Evolutionary conservation across 2,888 invertebrate species (phyloP).

Genomic region (Xanthia togata): DNA sequence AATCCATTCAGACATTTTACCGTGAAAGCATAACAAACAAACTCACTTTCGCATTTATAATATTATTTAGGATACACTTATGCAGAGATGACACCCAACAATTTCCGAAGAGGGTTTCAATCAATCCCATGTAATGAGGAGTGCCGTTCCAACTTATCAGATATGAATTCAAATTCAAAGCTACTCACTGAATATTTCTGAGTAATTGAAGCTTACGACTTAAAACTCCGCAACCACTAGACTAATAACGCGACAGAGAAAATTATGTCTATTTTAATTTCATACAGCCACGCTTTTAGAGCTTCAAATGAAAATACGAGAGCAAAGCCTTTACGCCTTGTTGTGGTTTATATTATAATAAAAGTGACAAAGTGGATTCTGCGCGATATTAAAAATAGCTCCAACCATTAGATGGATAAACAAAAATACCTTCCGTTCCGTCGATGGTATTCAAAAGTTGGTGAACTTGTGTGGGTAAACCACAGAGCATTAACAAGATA

Average conservation of each 20-base stretch:
- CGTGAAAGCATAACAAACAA: too few relatives aligned
- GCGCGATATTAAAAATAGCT: constrained; percentile 62
- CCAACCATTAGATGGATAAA: constrained; percentile 64
- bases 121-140: not conserved
- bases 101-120: not conserved
- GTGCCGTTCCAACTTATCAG: not conserved
- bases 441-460: constrained; percentile 75
- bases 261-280: constrained; percentile 44
- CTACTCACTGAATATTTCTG: constrained; percentile 13
- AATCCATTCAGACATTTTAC: too few relatives aligned
- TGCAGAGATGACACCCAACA: not conserved
- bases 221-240: constrained; percentile 8
- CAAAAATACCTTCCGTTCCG: constrained; percentile 70
- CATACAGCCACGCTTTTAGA: constrained; percentile 18
- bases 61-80: not conserved
- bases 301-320: constrained; percentile 42
- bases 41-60: too few relatives aligned
- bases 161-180: not conserved
- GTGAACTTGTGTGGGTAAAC: constrained; percentile 76
- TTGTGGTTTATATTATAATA: constrained; percentile 44
- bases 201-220: constrained; percentile 20
- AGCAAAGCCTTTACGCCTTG: constrained; percentile 44
- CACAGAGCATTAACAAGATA: not conserved
- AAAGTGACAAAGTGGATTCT: constrained; percentile 46
- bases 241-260: constrained; percentile 25